These are phyloP conservation scores for Forbesichthys agassizii DNA, from an alignment of 2,113 vertebrate species.

Conservation along the genomic window DNA sequence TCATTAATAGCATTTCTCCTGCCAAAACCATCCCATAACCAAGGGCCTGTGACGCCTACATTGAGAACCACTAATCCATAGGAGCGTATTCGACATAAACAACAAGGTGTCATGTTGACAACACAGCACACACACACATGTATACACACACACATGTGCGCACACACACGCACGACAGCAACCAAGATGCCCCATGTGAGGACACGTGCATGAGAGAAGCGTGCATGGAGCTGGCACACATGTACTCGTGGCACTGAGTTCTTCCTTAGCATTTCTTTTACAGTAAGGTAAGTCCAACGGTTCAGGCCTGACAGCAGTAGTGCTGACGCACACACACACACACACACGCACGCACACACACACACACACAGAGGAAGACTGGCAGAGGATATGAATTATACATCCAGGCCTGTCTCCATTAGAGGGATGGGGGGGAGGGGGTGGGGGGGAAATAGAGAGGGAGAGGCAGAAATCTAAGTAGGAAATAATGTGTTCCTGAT, in stretches of 20 bases:
- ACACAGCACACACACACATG: not conserved
- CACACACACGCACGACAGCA: not conserved
- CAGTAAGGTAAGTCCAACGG: constrained; percentile 36
- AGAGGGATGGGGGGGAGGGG: constrained; percentile 39
- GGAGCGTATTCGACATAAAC: no score
- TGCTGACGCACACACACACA: constrained; percentile 22
- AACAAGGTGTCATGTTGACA: no score
- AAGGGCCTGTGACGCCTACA: no score
- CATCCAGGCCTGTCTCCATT: constrained; percentile 70
- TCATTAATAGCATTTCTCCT: no score
- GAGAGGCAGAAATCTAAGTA: constrained; percentile 8
- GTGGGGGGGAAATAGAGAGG: constrained; percentile 35
- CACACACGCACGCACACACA: constrained; percentile 13
- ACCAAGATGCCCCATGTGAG: not conserved
- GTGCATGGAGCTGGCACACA: constrained; percentile 22
- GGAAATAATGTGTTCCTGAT: constrained; percentile 44
- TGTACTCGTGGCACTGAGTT: constrained; percentile 51
- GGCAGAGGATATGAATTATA: constrained; percentile 73
- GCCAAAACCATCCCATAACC: no score
- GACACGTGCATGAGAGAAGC: not conserved
- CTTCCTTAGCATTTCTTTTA: constrained; percentile 41
- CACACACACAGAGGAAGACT: constrained; percentile 22
- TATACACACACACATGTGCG: constrained; percentile 14
- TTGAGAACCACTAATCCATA: no score
- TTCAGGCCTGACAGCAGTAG: constrained; percentile 42